A percentile compares a stretch with the other conserved stretches of the same genome.
phyloP scores from a whole-genome alignment of 2,797 vertebrate species.

The Silurus aristotelis region DNA sequence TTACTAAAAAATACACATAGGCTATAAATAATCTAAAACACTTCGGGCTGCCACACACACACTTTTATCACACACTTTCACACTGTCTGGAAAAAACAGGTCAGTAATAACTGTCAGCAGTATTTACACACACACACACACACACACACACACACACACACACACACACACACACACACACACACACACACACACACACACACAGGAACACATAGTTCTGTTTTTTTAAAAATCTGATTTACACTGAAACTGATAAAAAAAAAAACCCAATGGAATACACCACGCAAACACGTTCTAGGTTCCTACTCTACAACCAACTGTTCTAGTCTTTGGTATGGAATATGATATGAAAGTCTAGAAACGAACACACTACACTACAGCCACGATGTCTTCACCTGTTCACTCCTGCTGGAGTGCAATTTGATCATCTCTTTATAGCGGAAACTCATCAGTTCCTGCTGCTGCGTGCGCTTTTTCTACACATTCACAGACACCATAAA shows the following conservation, averaged over 20 bases:
- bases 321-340: background rate
- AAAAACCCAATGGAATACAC: background rate
- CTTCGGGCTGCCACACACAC: conserved; percentile 16
- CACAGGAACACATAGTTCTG: conserved; percentile 2
- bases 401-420: conserved; percentile 50
- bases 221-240: background rate
- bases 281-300: background rate
- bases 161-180: background rate
- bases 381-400: conserved; percentile 62
- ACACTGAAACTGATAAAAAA: background rate
- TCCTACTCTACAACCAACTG: background rate
- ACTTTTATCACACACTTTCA: background rate
- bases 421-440: conserved; percentile 70
- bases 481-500: background rate
- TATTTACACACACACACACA: background rate
- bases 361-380: background rate
- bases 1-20: conserved; percentile 19
- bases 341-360: background rate
- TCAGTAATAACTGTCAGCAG: background rate
- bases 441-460: conserved; percentile 74
- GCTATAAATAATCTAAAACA: background rate
- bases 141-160: background rate
- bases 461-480: conserved; percentile 68
- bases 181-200: background rate
- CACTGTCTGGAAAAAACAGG: background rate